A percentile compares a stretch with the other conserved stretches of the same genome.
Conservation (phyloP, 2,888 invertebrate genomes). For the Encarsia formosa region DNA sequence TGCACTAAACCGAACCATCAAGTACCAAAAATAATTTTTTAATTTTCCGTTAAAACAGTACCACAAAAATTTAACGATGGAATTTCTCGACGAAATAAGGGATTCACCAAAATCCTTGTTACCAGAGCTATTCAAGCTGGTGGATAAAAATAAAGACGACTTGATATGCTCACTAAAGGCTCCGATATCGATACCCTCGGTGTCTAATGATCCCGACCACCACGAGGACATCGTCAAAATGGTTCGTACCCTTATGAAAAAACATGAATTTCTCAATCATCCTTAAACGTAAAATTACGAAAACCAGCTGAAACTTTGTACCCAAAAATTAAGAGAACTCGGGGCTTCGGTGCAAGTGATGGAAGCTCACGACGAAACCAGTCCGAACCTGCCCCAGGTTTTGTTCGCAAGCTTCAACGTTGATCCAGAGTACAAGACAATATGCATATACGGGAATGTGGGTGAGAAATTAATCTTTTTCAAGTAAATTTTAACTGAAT, state of each 20-base stretch:
- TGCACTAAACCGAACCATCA: too few relatives aligned
- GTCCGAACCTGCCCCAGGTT: conserved; percentile 29
- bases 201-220: conserved; percentile 25
- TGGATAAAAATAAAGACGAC: conserved; percentile 26
- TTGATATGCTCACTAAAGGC: conserved; percentile 29
- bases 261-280: neutral
- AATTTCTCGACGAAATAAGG: too few relatives aligned
- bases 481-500: conserved; percentile 19
- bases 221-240: conserved; percentile 31
- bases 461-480: conserved; percentile 24
- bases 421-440: conserved; percentile 30
- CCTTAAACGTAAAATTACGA: neutral
- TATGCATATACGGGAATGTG: conserved; percentile 35
- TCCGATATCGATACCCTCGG: conserved; percentile 31
- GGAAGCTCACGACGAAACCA: conserved; percentile 21
- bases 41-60: too few relatives aligned
- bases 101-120: conserved; percentile 28
- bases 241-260: conserved; percentile 14
- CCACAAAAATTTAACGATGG: too few relatives aligned
- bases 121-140: conserved; percentile 27
- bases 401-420: conserved; percentile 31
- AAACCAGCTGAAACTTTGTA: conserved; percentile 29
- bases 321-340: conserved; percentile 28
- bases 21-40: too few relatives aligned
- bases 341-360: conserved; percentile 30